phyloP scores from a whole-genome alignment of 2,113 vertebrate species.

The Siniperca chuatsi region DNA sequence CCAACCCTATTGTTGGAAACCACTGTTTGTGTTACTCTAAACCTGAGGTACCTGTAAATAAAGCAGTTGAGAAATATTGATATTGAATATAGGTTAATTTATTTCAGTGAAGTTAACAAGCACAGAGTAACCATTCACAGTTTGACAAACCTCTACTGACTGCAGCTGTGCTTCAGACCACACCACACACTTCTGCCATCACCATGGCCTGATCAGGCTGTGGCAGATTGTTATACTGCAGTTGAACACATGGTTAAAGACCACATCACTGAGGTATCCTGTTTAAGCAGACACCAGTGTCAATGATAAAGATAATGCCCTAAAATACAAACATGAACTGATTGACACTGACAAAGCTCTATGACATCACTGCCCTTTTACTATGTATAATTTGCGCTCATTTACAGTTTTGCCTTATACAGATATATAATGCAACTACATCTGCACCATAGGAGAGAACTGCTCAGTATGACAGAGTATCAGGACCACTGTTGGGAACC shows the following conservation, averaged over 20 bases:
- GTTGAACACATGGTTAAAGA: neutral
- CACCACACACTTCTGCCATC: neutral
- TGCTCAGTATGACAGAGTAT: neutral
- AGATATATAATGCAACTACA: constrained; percentile 1
- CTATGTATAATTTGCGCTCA: constrained; percentile 54
- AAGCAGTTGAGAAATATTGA: neutral
- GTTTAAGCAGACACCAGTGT: neutral
- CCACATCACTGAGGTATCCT: neutral
- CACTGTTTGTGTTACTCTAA: neutral
- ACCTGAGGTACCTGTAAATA: neutral
- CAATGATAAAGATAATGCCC: constrained; percentile 7
- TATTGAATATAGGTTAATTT: constrained; percentile 9
- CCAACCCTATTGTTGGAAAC: neutral
- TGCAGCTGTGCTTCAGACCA: constrained; percentile 18
- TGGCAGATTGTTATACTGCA: neutral
- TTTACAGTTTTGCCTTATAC: constrained; percentile 34
- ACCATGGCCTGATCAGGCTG: neutral
- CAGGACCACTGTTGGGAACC: neutral
- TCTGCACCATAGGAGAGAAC: neutral
- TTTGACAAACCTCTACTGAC: constrained; percentile 10
- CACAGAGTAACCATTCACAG: constrained; percentile 15
- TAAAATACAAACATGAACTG: constrained; percentile 10
- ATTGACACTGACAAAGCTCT: constrained; percentile 6
- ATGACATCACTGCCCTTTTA: constrained; percentile 40
- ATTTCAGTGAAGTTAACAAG: constrained; percentile 41